Conservation (phyloP, 2,888 invertebrate genomes). For the Aphodius granarius region DNA sequence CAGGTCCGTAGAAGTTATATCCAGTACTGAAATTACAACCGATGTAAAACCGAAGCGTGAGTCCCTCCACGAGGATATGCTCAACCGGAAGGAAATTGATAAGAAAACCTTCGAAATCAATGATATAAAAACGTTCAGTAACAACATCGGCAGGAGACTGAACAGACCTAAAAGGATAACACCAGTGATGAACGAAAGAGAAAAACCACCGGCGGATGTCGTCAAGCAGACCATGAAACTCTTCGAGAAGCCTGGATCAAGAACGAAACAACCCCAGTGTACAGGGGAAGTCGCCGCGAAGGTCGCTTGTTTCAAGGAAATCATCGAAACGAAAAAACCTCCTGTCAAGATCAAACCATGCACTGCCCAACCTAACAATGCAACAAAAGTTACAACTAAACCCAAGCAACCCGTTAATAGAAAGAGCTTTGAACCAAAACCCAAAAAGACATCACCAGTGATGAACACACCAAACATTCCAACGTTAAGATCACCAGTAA, state of each 20-base stretch:
- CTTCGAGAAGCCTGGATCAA: constrained; percentile 72
- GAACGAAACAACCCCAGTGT: constrained; percentile 56
- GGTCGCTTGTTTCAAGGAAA: constrained; percentile 65
- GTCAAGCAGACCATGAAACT: constrained; percentile 84
- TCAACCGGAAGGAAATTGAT: constrained; percentile 41
- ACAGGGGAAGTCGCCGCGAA: constrained; percentile 67
- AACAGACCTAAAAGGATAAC: constrained; percentile 64
- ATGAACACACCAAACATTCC: constrained; percentile 17
- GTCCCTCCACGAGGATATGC: constrained; percentile 56
- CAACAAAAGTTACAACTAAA: constrained; percentile 40
- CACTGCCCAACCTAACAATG: constrained; percentile 35
- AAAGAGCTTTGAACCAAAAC: constrained; percentile 3
- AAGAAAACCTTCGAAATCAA: constrained; percentile 31
- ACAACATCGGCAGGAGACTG: constrained; percentile 43
- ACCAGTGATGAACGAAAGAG: constrained; percentile 70
- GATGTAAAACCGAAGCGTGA: constrained; percentile 45
- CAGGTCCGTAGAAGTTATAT: constrained; percentile 81
- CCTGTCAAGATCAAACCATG: constrained; percentile 54
- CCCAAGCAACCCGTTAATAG: background rate
- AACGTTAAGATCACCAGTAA: constrained; percentile 17
- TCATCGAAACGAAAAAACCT: constrained; percentile 60
- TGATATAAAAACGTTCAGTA: constrained; percentile 33
- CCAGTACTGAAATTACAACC: constrained; percentile 57
- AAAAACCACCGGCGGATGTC: constrained; percentile 86
- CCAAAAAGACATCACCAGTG: background rate